Base-by-base conservation (phyloP, 2,113 vertebrate genomes). In the Oncorhynchus keta region DNA sequence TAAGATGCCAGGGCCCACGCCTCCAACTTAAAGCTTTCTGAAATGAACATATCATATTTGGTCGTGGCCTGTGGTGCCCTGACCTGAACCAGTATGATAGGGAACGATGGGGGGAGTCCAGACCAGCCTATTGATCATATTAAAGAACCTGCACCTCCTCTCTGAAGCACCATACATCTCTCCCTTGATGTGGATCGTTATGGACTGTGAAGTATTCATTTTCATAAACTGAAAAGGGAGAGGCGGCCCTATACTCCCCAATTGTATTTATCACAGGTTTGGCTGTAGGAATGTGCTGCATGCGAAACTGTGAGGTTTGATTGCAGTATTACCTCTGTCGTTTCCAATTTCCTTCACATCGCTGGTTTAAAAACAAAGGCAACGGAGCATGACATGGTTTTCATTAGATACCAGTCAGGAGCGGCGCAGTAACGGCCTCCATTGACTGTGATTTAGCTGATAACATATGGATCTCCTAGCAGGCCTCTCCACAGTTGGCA, bases 391-490 rank as follows among this genome's bases (percentile, higher is more conserved):
- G 75, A 80, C 79, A 78, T 57, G 55, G 72, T 80, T 81, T 77
- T 71, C 67, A 79, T 77, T 74, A 62, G 59, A 80, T 73, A 72
- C 26, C 59, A 77, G 85, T 76, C 75, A 70, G 78, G 64, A 9
- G 0, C 59, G 68, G n/a, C 75, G 14, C 74, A 72, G n/a, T 61
- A 45, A 24, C 16, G 83, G 83, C 76, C 78, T 74, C 16, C 12
- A 45, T 77, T 66, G 66, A 79, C 72, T 70, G 76, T 32, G 75
- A 74, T 69, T 85, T 81, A 83, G 81, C 85, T 88, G 82, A 78
- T 78, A 77, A 79, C 89, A 90, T 90, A 92, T 80, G 91, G 79
- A 67, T 80, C 79, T 81, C 72, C 84, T 83, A 86, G 82, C 80
- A 59, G 83, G 79, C 86, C 28, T 8, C 83, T 77, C 80, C 85